Evolutionary conservation across 2,797 vertebrate genomes (phyloP).

Genomic region (Notolabrus celidotus): DNA sequence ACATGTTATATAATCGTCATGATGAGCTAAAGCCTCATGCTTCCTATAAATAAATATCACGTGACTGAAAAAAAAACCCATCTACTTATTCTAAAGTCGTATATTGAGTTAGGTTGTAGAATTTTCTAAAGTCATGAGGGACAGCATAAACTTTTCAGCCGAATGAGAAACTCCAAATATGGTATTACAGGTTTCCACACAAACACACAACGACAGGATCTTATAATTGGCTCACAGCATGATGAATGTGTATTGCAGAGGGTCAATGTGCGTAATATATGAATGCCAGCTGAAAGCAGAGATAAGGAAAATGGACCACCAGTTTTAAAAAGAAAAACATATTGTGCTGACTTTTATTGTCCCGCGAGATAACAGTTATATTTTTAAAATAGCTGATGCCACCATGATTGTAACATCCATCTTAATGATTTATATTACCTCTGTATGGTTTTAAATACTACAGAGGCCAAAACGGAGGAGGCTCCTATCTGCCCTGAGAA

Average conservation of each 20-base stretch:
- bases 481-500: neutral
- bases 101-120: neutral
- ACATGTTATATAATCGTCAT: slow-evolving; percentile 28
- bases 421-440: slow-evolving; percentile 38
- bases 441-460: slow-evolving; percentile 3
- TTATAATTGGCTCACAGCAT: slow-evolving; percentile 50
- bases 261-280: slow-evolving; percentile 37
- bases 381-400: slow-evolving; percentile 9
- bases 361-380: slow-evolving; percentile 28
- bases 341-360: slow-evolving; percentile 32
- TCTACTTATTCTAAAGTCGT: neutral
- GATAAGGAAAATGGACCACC: slow-evolving; percentile 43
- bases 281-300: slow-evolving; percentile 29
- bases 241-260: slow-evolving; percentile 55
- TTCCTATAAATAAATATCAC: neutral
- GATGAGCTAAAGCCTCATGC: neutral
- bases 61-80: neutral
- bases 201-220: slow-evolving; percentile 28
- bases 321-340: slow-evolving; percentile 19
- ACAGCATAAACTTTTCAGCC: slow-evolving; percentile 2
- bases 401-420: slow-evolving; percentile 20
- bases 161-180: slow-evolving; percentile 15
- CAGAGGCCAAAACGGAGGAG: slow-evolving; percentile 4
- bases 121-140: neutral
- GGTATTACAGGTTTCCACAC: slow-evolving; percentile 6